Conservation (phyloP, 64 coral and sea anemone genomes). For the Catalaphyllia jardinei region DNA sequence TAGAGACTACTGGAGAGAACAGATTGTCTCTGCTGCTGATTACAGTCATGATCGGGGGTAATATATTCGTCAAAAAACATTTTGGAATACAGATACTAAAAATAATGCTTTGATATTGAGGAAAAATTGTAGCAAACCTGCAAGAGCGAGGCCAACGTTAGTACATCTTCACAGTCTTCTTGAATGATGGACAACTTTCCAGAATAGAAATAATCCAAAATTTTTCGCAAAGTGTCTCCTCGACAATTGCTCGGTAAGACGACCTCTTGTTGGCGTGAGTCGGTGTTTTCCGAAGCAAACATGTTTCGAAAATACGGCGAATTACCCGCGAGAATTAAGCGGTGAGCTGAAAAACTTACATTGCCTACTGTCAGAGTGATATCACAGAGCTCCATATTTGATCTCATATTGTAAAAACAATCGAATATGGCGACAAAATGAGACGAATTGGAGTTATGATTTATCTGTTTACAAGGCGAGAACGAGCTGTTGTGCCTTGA, state of each 20-base stretch:
- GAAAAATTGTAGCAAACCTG: constrained; percentile 54
- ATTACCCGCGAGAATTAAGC: constrained; percentile 61
- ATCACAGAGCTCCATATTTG: constrained; percentile 77
- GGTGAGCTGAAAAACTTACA: constrained; percentile 67
- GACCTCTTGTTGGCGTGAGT: constrained; percentile 32
- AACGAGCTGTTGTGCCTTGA: background rate
- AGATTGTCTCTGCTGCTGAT: too few species aligned
- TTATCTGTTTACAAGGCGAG: constrained; percentile 14
- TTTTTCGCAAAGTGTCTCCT: constrained; percentile 45
- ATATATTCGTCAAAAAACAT: too few species aligned
- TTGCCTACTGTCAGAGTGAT: constrained; percentile 66
- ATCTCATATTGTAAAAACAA: constrained; percentile 75
- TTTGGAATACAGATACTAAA: background rate
- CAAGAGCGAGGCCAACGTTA: constrained; percentile 53
- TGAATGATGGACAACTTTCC: constrained; percentile 48
- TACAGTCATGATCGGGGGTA: too few species aligned
- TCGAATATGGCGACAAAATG: constrained; percentile 58
- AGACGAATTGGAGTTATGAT: background rate
- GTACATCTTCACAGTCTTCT: constrained; percentile 59
- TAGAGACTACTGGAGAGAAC: too few species aligned
- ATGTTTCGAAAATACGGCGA: constrained; percentile 71
- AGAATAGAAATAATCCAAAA: constrained; percentile 87
- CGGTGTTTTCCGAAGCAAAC: constrained; percentile 15
- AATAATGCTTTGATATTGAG: background rate
- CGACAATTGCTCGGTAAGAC: constrained; percentile 47